These are phyloP conservation scores for Aptenodytes forsteri DNA, from an alignment of 2,113 vertebrate species.

Conservation along the genomic window DNA sequence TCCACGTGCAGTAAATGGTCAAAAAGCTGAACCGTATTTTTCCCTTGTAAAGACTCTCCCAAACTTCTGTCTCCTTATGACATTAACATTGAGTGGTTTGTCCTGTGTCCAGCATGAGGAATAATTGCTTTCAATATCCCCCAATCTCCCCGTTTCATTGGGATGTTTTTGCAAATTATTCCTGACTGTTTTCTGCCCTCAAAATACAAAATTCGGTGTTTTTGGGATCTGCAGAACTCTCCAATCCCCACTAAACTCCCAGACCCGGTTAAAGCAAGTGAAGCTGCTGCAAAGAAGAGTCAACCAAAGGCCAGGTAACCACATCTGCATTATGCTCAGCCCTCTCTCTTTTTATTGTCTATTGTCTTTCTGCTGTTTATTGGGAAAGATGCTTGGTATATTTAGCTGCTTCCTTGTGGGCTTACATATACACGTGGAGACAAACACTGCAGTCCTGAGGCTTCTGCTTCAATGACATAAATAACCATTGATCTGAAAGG, in stretches of 20 bases:
- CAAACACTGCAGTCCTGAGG: neutral
- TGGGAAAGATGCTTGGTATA: neutral
- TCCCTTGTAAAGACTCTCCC: neutral
- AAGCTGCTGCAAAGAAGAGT: slow-evolving; percentile 96
- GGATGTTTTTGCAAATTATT: neutral
- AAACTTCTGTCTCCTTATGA: neutral
- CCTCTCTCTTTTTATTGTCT: neutral
- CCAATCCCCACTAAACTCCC: slow-evolving; percentile 91
- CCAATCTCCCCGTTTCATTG: neutral
- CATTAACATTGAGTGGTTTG: neutral
- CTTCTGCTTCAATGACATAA: neutral
- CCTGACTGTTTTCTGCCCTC: neutral
- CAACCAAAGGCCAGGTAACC: slow-evolving; percentile 95
- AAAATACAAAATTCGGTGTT: neutral
- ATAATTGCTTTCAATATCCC: neutral
- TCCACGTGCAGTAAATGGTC: neutral
- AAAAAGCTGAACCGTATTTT: neutral
- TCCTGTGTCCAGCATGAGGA: neutral
- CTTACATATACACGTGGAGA: neutral
- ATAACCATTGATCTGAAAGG: neutral
- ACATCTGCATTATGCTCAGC: neutral
- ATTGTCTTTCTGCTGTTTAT: neutral
- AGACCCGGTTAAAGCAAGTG: slow-evolving; percentile 94
- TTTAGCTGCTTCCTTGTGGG: neutral
- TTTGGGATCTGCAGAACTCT: slow-evolving; percentile 79